Base-by-base conservation (phyloP, 2,888 invertebrate species). In the Diogma glabrata region DNA sequence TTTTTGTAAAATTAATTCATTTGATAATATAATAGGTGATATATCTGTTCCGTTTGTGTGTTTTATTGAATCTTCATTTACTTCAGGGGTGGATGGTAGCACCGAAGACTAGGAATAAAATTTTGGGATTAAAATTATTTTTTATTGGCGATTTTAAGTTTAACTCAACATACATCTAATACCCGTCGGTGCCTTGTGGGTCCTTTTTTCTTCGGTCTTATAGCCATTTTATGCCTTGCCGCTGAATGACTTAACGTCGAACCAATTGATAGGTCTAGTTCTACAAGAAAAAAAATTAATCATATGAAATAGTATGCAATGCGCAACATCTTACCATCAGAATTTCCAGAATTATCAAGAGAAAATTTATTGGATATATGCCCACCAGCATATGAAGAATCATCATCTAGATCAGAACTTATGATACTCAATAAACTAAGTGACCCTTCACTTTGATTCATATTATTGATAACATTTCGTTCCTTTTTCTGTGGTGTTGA, bases 171-270 rank as follows among this genome's bases (percentile, higher is more conserved):
- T 57, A 75, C 75, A 67, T 75, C 74, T 52, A 71, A 65, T 12
- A 71, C 75, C 65, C 79, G 74, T 66, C 81, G 78, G 61, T 82
- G 75, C 48, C 82, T 67, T 5, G 84, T 83, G 22, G 83, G 82
- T 55, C 82, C 84, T 65, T 85, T 84, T 53, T 82, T 86, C 55
- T 81, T 77, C 20, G 87, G 87, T 46, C 82, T 75, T 53, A 87
- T 79, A 47, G 87, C 79, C 75, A 87, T 87, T 71, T 84, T 82
- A 72, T 87, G 87, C 59, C 77, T 79, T 52, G 87, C 87, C 46
- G 87, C 87, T 54, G 82, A 82, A 70, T 87, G 87, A 62, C 84
- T 85, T 60, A 87, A 73, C 52, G 84, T 81, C 61, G 76, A 73
- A 28, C 63, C 63, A 26, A 64, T 61, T 12, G 59, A 56, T 43